phyloP scores from a whole-genome alignment of 1,140 invertebrate species.

The Forficula auricularia region DNA sequence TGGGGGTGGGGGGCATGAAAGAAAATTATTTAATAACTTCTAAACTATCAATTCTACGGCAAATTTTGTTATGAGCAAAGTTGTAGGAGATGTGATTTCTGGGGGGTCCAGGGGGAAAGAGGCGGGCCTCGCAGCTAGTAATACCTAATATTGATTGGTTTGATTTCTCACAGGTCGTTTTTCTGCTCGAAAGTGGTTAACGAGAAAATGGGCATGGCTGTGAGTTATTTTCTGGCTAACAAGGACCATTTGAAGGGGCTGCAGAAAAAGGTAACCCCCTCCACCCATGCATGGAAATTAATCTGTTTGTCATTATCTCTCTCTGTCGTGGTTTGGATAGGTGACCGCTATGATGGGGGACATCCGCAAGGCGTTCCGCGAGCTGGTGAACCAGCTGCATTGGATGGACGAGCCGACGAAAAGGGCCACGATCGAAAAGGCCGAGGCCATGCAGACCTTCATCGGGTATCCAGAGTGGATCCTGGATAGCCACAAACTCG shows the following conservation, averaged over 20 bases:
- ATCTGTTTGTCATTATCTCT: background rate
- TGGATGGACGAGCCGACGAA: constrained; percentile 66
- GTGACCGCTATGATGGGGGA: constrained; percentile 59
- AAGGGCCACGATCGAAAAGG: constrained; percentile 38
- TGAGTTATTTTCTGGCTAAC: constrained; percentile 48
- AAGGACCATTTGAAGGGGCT: constrained; percentile 46
- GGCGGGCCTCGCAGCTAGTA: too few relatives aligned
- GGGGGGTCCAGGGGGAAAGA: too few relatives aligned
- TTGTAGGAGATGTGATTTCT: too few relatives aligned
- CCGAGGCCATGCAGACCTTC: constrained; percentile 45
- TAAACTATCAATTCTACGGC: too few relatives aligned
- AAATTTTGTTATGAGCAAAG: too few relatives aligned
- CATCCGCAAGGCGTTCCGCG: constrained; percentile 50
- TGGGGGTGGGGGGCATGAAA: too few relatives aligned
- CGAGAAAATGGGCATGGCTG: constrained; percentile 46
- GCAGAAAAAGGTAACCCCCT: constrained; percentile 39
- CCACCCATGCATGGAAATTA: background rate
- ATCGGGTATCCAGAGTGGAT: constrained; percentile 59
- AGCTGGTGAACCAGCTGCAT: constrained; percentile 42
- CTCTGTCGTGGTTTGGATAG: constrained; percentile 19
- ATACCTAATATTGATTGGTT: too few relatives aligned
- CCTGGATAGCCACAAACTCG: constrained; percentile 20
- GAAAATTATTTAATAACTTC: too few relatives aligned
- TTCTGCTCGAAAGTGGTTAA: constrained; percentile 44
- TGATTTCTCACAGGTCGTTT: constrained; percentile 37